Evolutionary conservation across 2,113 vertebrate genomes (phyloP).

Genomic region (Cryptoleucopteryx plumbea): DNA sequence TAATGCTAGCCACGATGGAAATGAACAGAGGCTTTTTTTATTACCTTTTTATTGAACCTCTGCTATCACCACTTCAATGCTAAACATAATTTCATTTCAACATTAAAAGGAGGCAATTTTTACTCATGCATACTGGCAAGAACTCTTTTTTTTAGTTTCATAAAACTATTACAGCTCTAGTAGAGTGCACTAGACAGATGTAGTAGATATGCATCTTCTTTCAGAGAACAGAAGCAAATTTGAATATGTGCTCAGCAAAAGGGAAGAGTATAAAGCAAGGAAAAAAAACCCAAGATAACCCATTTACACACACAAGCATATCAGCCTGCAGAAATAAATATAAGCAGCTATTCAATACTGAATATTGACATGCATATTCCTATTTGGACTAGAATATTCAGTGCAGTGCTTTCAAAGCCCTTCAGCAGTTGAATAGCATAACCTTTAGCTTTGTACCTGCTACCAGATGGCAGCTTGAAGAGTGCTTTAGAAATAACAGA

Average conservation of each 20-base stretch:
- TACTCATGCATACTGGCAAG: neutral
- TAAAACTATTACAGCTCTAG: neutral
- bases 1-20: accelerated
- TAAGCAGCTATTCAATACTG: neutral
- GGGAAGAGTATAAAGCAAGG: neutral
- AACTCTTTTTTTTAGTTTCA: neutral
- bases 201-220: neutral
- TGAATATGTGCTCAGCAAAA: neutral
- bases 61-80: neutral
- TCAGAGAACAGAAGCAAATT: neutral
- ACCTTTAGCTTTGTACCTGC: neutral
- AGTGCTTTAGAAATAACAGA: neutral
- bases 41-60: neutral
- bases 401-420: neutral
- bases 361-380: neutral
- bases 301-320: neutral
- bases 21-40: neutral
- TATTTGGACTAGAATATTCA: neutral
- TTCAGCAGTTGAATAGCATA: neutral
- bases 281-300: neutral
- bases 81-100: neutral
- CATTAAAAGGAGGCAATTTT: neutral
- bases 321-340: neutral
- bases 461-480: neutral
- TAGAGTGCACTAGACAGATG: neutral